Evolutionary conservation across 2,113 vertebrate species (phyloP), one percentile per base, ranked within the genome.

Genomic region (Leuciscus idus): DNA sequence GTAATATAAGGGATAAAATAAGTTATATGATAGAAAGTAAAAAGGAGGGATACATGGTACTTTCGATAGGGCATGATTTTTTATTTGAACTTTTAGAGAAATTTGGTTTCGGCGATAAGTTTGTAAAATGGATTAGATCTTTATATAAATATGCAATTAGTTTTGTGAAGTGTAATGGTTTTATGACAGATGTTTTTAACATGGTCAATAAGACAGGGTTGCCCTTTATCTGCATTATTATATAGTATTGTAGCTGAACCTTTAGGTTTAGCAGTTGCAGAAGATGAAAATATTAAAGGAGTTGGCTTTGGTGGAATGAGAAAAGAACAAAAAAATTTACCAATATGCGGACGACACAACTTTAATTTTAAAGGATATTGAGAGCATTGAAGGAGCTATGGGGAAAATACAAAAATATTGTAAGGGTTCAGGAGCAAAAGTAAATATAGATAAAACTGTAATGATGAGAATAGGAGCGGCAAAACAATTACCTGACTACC

Each of bases 311-410:
- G 17, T 21, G 39, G 30, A 28, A 19, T 4, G 5, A 21, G 23
- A 15, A 33, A 15, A 6, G 33, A 83, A 72, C 15, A n/a, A 39
- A 4, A 72, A 55, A 36, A 15, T 83, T 0, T 52, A 28, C 2
- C 46, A 83, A 83, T 83, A 83, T 5, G 81, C 39, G 0, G 81
- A 72, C 2, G 28, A 83, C 13, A 72, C 78, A 4, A 64, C 79
- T 4, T 36, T 81, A 2, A 62, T 81, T 33, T 39, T 81, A 81
- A 43, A 64, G n/a, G 46, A 33, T 6, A 72, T 0, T 5, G 46
- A 36, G 2, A 72, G 64, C 4, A n/a, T 72, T 46, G 2, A 83
- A 1, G 12, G 30, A 55, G 26, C 28, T 1, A 50, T 72, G 43
- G 13, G n/a, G 0, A 9, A 30, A 23, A 33, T 84, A 12, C 4